A percentile compares a stretch with the other conserved stretches of the same genome.
phyloP scores from a whole-genome alignment of 92 coral and sea anemone species.

The Desmophyllum pertusum region DNA sequence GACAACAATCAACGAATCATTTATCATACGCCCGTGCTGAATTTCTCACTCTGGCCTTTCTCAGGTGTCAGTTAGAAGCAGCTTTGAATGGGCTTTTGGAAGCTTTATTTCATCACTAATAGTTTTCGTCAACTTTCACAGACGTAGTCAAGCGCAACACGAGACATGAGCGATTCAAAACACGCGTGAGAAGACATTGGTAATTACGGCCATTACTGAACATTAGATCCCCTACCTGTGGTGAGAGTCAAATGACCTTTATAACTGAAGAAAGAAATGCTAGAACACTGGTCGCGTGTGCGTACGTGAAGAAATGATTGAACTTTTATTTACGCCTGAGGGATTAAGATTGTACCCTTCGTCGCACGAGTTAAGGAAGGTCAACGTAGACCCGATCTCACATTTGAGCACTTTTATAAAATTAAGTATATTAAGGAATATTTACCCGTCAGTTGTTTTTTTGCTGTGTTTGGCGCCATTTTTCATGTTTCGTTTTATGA shows the following conservation, averaged over 20 bases:
- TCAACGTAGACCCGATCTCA: no score
- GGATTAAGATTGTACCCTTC: neutral
- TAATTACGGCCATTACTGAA: conserved; percentile 26
- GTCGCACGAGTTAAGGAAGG: neutral
- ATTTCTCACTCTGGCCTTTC: neutral
- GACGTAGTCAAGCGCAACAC: neutral
- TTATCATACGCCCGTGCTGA: no score
- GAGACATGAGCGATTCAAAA: neutral
- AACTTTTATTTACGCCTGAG: conserved; percentile 16
- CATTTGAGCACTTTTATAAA: neutral
- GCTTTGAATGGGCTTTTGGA: conserved; percentile 5
- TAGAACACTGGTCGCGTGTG: neutral
- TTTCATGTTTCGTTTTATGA: neutral
- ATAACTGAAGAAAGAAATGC: neutral
- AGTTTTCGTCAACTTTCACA: conserved; percentile 3
- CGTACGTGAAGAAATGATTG: conserved; percentile 36
- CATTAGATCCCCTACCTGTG: neutral
- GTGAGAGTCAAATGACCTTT: neutral
- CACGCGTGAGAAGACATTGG: neutral
- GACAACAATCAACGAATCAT: conserved; percentile 4
- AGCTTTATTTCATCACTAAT: neutral
- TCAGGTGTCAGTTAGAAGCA: neutral
- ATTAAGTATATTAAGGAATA: neutral
- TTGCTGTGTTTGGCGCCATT: neutral
- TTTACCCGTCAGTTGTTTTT: neutral